Evolutionary conservation across 2,888 invertebrate genomes (phyloP).

Genomic region (Aromia moschata): DNA sequence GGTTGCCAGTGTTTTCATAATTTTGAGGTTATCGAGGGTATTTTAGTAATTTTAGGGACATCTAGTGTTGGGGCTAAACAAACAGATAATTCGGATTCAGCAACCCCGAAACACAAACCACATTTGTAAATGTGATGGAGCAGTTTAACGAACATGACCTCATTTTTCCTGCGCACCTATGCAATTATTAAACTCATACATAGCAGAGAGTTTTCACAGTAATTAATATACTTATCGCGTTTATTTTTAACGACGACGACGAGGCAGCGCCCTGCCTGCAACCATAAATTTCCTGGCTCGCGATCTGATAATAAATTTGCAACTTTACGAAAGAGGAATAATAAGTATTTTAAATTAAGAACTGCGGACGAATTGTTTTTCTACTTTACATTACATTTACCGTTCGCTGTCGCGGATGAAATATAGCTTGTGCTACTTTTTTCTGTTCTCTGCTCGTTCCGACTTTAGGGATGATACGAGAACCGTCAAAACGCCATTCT

Average conservation of each 20-base stretch:
- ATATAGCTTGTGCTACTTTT: slow-evolving; percentile 26
- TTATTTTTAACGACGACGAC: slow-evolving; percentile 1
- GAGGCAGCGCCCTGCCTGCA: slow-evolving; percentile 13
- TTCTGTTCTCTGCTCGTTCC: slow-evolving; percentile 12
- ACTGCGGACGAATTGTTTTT: slow-evolving; percentile 38
- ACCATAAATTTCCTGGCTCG: slow-evolving; percentile 31
- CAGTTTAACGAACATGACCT: no score
- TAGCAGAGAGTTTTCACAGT: background rate
- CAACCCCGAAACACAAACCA: no score
- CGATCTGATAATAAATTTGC: slow-evolving; percentile 37
- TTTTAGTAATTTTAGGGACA: no score
- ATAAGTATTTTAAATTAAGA: slow-evolving; percentile 33
- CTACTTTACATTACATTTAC: slow-evolving; percentile 35
- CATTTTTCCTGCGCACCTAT: no score
- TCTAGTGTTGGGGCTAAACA: no score
- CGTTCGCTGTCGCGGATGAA: slow-evolving; percentile 28
- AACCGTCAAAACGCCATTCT: slow-evolving; percentile 31
- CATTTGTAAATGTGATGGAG: no score
- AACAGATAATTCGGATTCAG: no score
- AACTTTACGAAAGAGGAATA: slow-evolving; percentile 31
- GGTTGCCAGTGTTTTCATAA: no score
- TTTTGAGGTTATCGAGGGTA: no score
- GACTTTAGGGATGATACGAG: slow-evolving; percentile 27
- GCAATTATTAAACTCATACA: no score
- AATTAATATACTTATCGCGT: no score